Evolutionary conservation across 2,113 vertebrate genomes (phyloP), one percentile per base, ranked within the genome.

Genomic region (Vanacampus margaritifer): DNA sequence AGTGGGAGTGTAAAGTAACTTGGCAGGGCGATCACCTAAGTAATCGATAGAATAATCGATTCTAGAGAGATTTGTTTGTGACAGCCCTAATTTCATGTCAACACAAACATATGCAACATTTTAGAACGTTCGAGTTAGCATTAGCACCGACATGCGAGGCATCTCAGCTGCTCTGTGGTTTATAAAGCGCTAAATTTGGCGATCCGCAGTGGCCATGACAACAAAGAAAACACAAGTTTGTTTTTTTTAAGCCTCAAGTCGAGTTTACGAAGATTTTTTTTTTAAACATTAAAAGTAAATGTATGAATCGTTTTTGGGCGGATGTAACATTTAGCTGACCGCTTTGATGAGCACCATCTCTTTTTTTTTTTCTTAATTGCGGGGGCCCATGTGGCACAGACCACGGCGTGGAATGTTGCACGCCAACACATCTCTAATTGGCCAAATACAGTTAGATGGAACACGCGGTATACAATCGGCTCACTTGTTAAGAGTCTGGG

Each of bases 391-490:
- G 45, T 46, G 16, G 45, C 45, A 16, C 45, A 17, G 45, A 46
- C 76, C 73, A 65, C 6, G 4, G 69, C 72, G 79, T 75, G 73
- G 76, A 74, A 75, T 57, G 65, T 66, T 69, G 58, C 71, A 73
- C 69, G 72, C 76, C 77, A 78, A 79, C 73, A 66, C 69, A 74
- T 65, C 69, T 68, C 73, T 80, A 81, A 87, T 89, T 84, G 86
- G 78, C 58, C 71, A 76, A 73, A 81, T 45, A 45, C 14, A 45
- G 14, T 80, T 32, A 73, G 51, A 83, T 78, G 76, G 66, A 85
- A 79, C 63, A 78, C 79, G 75, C 70, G 67, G 77, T 76, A 77
- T 81, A 74, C 81, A 76, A 79, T 81, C 60, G 73, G 50, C 81
- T 79, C 69, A 73, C 80, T 88, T 88, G 76, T 82, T 83, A 79